These are phyloP conservation scores for Buphagus erythrorhynchus DNA, from an alignment of 2,797 vertebrate species.

Conservation along the genomic window DNA sequence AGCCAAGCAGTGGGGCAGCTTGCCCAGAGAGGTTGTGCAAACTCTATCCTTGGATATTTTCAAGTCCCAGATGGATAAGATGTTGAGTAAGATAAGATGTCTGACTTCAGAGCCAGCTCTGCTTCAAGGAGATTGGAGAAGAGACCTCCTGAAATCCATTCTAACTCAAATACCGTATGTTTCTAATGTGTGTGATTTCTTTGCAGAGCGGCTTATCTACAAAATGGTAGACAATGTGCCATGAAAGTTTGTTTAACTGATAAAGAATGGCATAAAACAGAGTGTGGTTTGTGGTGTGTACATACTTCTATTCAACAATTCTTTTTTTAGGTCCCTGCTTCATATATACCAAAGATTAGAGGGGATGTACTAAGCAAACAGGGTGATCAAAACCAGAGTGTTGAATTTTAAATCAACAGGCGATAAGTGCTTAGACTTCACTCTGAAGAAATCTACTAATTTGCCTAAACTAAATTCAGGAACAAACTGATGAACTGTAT, in stretches of 20 bases:
- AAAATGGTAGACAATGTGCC: background rate
- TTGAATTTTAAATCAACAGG: background rate
- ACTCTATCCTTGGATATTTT: background rate
- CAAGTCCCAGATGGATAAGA: background rate
- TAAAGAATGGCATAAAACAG: background rate
- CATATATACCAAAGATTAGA: background rate
- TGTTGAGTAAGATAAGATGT: background rate
- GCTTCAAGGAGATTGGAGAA: background rate
- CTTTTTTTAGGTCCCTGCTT: background rate
- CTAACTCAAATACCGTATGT: background rate
- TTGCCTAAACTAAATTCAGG: background rate
- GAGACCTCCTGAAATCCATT: background rate
- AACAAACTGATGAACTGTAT: background rate
- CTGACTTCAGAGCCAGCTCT: background rate
- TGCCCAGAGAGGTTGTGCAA: background rate
- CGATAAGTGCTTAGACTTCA: background rate
- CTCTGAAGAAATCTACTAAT: background rate
- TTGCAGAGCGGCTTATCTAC: background rate
- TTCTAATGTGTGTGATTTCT: background rate
- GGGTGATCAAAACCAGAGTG: background rate
- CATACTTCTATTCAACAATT: background rate
- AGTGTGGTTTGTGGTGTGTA: background rate
- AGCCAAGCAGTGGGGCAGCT: background rate
- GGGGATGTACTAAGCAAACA: background rate
- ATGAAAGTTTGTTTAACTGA: background rate